phyloP scores from a whole-genome alignment of 64 coral and sea anemone genomes.

The Montipora sp. region DNA sequence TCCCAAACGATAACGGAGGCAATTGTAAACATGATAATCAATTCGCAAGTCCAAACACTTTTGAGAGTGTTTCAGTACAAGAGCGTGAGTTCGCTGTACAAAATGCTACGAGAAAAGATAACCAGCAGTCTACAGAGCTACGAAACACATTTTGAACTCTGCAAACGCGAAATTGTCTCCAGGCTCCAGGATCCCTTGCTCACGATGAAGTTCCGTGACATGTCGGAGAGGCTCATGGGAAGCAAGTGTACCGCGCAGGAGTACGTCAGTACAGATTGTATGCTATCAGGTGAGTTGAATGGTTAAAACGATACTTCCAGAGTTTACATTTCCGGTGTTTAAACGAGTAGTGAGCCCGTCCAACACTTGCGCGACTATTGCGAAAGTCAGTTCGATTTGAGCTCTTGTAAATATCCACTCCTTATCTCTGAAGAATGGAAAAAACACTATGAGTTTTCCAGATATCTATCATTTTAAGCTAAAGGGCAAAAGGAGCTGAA shows the following conservation, averaged over 20 bases:
- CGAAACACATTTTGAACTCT: constrained; percentile 86
- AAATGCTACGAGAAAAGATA: constrained; percentile 94
- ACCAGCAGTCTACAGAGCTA: constrained; percentile 86
- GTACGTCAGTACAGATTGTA: constrained; percentile 86
- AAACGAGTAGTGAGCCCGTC: too few relatives aligned
- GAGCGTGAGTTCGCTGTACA: constrained; percentile 96
- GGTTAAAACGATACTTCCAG: not conserved
- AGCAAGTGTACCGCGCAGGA: constrained; percentile 83
- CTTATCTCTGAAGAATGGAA: too few relatives aligned
- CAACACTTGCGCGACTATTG: too few relatives aligned
- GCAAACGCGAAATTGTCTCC: constrained; percentile 90
- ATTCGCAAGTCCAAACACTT: constrained; percentile 94
- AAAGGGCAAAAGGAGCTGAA: too few relatives aligned
- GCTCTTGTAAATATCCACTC: too few relatives aligned
- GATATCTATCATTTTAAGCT: too few relatives aligned
- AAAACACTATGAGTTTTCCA: too few relatives aligned
- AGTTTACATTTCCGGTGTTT: too few relatives aligned
- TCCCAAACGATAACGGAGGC: constrained; percentile 78
- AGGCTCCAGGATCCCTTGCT: constrained; percentile 87
- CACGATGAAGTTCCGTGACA: constrained; percentile 82
- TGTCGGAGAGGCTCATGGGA: constrained; percentile 75
- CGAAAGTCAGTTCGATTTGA: too few relatives aligned
- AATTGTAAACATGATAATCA: constrained; percentile 96
- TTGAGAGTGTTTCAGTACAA: constrained; percentile 97
- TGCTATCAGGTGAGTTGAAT: constrained; percentile 75